Conservation (phyloP, 1,140 invertebrate genomes). For the Leptestheria dahalacensis region DNA sequence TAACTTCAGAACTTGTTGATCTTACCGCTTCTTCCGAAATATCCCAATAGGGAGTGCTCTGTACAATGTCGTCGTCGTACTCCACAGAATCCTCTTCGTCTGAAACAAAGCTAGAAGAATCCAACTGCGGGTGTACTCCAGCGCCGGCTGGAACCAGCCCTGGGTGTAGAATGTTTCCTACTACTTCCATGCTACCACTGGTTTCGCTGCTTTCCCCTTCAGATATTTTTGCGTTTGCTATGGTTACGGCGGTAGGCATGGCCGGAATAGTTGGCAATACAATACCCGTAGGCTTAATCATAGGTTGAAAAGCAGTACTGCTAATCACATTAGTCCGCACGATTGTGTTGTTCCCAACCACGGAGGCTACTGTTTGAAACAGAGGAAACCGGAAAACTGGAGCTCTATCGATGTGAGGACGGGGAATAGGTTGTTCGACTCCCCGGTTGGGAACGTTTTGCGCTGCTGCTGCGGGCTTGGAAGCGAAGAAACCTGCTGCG, state of each 20-base stretch:
- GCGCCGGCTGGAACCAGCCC: conserved; percentile 1
- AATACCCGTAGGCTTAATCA: not conserved
- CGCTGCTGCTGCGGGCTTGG: not conserved
- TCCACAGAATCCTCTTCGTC: not conserved
- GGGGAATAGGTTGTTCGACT: not conserved
- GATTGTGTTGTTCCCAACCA: conserved; percentile 25
- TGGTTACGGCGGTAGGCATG: not conserved
- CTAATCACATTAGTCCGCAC: conserved; percentile 21
- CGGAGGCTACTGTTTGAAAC: conserved; percentile 24
- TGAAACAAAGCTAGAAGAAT: too few species aligned
- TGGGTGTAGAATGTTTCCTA: not conserved
- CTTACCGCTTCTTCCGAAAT: not conserved
- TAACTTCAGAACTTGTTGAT: too few species aligned
- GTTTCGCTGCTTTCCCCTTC: not conserved
- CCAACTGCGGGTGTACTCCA: too few species aligned
- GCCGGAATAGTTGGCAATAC: not conserved
- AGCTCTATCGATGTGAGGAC: not conserved
- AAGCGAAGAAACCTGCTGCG: not conserved
- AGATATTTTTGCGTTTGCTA: not conserved
- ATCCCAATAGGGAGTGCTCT: too few species aligned
- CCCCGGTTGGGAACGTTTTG: conserved; percentile 2
- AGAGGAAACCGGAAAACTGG: not conserved
- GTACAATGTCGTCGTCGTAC: not conserved
- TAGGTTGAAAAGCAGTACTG: not conserved
- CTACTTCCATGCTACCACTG: conserved; percentile 3